phyloP scores from a whole-genome alignment of 37 sponge, comb jelly and placozoan genomes.

The Spongia lamella region DNA sequence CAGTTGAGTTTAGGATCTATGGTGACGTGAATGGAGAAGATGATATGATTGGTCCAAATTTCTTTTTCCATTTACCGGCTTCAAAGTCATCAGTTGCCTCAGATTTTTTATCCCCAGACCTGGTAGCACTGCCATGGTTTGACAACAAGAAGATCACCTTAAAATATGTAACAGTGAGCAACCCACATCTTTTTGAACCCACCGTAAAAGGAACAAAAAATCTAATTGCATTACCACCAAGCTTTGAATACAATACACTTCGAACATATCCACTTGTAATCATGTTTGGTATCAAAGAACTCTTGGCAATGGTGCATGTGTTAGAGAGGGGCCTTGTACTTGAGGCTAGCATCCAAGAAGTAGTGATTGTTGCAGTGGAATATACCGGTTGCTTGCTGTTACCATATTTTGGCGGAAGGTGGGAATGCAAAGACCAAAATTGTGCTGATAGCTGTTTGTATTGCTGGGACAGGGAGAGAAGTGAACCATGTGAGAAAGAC shows the following conservation, averaged over 20 bases:
- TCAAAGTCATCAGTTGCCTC: slow-evolving; percentile 32
- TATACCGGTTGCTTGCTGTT: neutral
- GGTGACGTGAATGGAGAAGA: slow-evolving; percentile 29
- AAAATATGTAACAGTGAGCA: neutral
- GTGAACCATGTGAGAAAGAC: slow-evolving; percentile 31
- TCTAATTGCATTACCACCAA: slow-evolving; percentile 40
- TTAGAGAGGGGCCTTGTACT: slow-evolving; percentile 46
- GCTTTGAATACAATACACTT: slow-evolving; percentile 44
- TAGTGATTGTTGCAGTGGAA: slow-evolving; percentile 31
- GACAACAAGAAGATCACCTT: slow-evolving; percentile 10
- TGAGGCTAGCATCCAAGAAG: slow-evolving; percentile 55
- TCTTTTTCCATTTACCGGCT: slow-evolving; percentile 44
- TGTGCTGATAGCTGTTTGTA: slow-evolving; percentile 24
- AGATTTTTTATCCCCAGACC: slow-evolving; percentile 15
- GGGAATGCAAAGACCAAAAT: neutral
- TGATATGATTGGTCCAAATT: slow-evolving; percentile 73
- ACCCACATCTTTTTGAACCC: neutral
- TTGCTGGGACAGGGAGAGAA: slow-evolving; percentile 45
- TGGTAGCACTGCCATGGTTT: slow-evolving; percentile 70
- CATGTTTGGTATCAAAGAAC: slow-evolving; percentile 8
- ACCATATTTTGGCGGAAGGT: neutral
- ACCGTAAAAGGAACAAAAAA: neutral
- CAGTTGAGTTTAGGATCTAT: slow-evolving; percentile 70
- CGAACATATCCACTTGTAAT: slow-evolving; percentile 61
- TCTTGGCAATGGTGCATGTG: neutral